Base-by-base conservation (phyloP, 2,888 invertebrate genomes). In the Yponomeuta sedellus region DNA sequence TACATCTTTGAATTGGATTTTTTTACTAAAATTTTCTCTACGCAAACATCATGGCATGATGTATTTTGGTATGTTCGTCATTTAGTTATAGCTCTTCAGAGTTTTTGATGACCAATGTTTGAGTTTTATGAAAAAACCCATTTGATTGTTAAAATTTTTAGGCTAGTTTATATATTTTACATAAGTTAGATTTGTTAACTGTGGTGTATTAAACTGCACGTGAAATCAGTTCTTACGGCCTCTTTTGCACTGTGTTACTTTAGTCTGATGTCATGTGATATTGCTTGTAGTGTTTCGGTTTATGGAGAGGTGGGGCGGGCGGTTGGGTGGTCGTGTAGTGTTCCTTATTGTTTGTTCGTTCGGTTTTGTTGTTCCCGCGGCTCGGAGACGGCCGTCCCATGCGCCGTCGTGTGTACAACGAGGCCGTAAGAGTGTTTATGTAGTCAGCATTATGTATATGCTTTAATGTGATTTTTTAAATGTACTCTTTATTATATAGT, bases 381-480 rank as follows among this genome's bases (percentile, higher is more conserved):
- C 16, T 52, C 44, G 16, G 16, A 20, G 28, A 64, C 19, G 63
- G 19, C 39, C 39, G 3, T n/a, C 28, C 44, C 63, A 44, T 20
- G 40, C 75, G 73, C 64, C 66, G 73, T 64, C 66, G 65, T 69
- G 70, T 68, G 77, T 75, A 77, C 75, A 79, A 79, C 73, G 85
- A 74, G 89, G 89, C 90, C 88, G 90, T 85, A 80, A 84, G 87
- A 86, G 86, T 82, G 74, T 80, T 83, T 88, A 86, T 89, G 91
- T 92, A 91, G 91, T 91, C 91, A 91, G 90, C 90, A 91, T 90
- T 91, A 92, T 91, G 87, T 90, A 90, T 91, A 91, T 91, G 91
- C 91, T 92, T 92, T 90, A 91, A 90, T 92, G 91, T 92, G 91
- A 92, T 92, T 91, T 91, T 90, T 90, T 88, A 87, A 88, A 89